phyloP scores from a whole-genome alignment of 2,797 vertebrate species.

The Thripadectes ignobilis region DNA sequence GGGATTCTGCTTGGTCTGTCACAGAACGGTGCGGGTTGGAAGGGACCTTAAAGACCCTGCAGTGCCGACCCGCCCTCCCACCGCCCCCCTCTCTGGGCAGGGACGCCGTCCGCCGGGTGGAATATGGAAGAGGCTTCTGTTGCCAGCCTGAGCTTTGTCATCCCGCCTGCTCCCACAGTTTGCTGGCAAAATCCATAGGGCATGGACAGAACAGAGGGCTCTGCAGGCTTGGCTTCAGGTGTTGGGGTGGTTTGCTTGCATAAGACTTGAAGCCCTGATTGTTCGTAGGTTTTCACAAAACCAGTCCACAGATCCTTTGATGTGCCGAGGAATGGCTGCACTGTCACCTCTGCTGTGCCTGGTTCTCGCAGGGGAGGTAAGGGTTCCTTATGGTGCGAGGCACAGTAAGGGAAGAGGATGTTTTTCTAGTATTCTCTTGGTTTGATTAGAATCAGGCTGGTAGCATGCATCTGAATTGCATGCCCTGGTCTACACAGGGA shows the following conservation, averaged over 20 bases:
- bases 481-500: fast-evolving
- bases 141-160: slow-evolving; percentile 71
- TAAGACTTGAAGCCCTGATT: slow-evolving; percentile 73
- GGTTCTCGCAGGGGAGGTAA: background rate
- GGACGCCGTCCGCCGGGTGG: background rate
- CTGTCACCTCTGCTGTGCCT: slow-evolving; percentile 79
- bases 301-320: slow-evolving; percentile 75
- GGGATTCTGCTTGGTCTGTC: no score
- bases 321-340: slow-evolving; percentile 78
- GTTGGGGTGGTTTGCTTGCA: slow-evolving; percentile 78
- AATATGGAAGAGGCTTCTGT: background rate
- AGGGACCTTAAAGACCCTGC: no score
- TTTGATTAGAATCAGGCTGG: background rate
- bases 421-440: background rate
- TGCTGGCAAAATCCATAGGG: slow-evolving; percentile 80
- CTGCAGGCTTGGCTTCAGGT: slow-evolving; percentile 75
- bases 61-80: no score
- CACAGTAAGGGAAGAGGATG: fast-evolving
- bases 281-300: slow-evolving; percentile 73
- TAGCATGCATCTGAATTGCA: background rate
- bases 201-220: slow-evolving; percentile 81
- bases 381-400: background rate
- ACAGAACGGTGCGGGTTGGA: no score
- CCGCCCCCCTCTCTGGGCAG: background rate
- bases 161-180: slow-evolving; percentile 60